Evolutionary conservation across 2,888 invertebrate species (phyloP), one percentile per base, ranked within the genome.

Genomic region (Drosophila prolongata): DNA sequence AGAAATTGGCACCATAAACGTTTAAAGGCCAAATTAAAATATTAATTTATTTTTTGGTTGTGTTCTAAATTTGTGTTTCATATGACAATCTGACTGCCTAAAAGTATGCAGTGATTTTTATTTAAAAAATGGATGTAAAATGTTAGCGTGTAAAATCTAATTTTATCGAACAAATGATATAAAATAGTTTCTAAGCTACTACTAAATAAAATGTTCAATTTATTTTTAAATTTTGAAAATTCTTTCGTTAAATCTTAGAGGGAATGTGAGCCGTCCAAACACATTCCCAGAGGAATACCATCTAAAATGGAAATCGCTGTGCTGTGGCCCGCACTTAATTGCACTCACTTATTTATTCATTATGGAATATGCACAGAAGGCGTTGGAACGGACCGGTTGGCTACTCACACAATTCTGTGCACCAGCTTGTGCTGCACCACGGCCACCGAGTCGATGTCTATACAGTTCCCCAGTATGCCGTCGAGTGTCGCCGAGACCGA

Each of bases 401-500:
- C 60, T 80, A 92, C 92, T 91, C 89, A 92, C 92, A 90, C 91
- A 66, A 92, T 82, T 78, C 83, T 91, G 77, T 90, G 89, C 77
- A 91, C 90, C 77, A 92, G 85, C 80, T 92, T 92, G 83, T 92
- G 92, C 87, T 92, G 92, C 89, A 92, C 93, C 79, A 92, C 92
- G 85, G 93, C 92, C 76, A 93, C 91, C 91, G 94, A 93, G 92
- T 94, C 94, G 92, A 94, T 93, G 92, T 94, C 94, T 92, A 94
- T 93, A 91, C 94, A 94, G 93, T 94, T 94, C 91, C 94, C 94
- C 94, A 94, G 94, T 91, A 93, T 89, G 89, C 53, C 64, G 40
- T 60, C 72, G 71, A 78, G 61, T 78, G 85, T 85, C 69, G 75
- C 74, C 69, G 53, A 57, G 53, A n/a, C 64, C 64, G 53, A 59